Evolutionary conservation across 2,797 vertebrate genomes (phyloP).

Genomic region (Menidia menidia): DNA sequence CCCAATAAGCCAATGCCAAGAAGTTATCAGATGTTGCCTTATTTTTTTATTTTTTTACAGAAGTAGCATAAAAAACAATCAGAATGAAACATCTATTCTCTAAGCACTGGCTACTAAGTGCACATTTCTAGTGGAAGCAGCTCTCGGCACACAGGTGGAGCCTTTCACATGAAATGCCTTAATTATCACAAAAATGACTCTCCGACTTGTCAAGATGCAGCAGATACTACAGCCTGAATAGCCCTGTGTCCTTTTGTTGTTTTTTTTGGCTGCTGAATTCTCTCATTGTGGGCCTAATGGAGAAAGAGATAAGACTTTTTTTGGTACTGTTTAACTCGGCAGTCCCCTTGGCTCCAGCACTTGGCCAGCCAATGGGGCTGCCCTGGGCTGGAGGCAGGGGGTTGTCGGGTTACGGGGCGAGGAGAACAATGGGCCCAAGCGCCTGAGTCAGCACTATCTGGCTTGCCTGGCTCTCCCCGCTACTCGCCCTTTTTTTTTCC

Average conservation of each 20-base stretch:
- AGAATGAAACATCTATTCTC: neutral
- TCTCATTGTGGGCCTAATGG: conserved; percentile 75
- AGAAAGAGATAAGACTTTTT: conserved; percentile 74
- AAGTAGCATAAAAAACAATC: neutral
- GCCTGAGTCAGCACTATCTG: conserved; percentile 82
- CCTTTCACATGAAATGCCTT: conserved; percentile 21
- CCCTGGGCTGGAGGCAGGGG: conserved; percentile 62
- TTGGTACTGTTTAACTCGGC: conserved; percentile 71
- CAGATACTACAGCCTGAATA: conserved; percentile 54
- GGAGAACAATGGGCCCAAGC: conserved; percentile 77
- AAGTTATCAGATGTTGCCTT: neutral
- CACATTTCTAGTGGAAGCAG: conserved; percentile 21
- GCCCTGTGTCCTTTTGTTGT: conserved; percentile 53
- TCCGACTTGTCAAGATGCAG: conserved; percentile 44
- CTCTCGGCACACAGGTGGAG: conserved; percentile 31
- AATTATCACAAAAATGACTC: conserved; percentile 48
- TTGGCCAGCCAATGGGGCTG: conserved; percentile 68
- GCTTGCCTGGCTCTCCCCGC: conserved; percentile 47
- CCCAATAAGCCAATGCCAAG: neutral
- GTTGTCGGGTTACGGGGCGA: conserved; percentile 76
- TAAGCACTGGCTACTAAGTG: conserved; percentile 8
- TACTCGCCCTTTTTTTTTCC: conserved; percentile 63
- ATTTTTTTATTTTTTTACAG: conserved; percentile 4
- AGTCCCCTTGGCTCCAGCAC: conserved; percentile 75
- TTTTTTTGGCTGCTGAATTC: conserved; percentile 65